Percentiles rank a stretch among this genome's conserved stretches.
phyloP scores from a whole-genome alignment of 2,888 invertebrate genomes.

The Eupeodes latifasciatus region DNA sequence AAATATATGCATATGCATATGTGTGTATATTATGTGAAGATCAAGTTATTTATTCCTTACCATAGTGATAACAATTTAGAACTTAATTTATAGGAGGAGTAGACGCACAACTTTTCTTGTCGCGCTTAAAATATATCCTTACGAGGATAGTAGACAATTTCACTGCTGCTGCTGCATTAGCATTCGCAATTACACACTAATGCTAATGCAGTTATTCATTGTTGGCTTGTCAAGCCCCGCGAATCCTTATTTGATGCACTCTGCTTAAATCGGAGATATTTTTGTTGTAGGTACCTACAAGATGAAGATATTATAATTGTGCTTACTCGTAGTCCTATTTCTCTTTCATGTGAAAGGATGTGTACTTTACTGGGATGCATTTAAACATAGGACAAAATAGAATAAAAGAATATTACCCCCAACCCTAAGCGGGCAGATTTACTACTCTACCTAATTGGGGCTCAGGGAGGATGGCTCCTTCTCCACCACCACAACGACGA shows the following conservation, averaged over 20 bases:
- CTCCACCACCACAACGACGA: background rate
- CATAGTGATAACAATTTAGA: conserved; percentile 42
- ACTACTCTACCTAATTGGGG: conserved; percentile 60
- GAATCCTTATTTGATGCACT: conserved; percentile 45
- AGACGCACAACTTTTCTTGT: conserved; percentile 58
- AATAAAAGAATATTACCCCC: conserved; percentile 51
- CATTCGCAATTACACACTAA: conserved; percentile 77
- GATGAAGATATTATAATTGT: conserved; percentile 16
- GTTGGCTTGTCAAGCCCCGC: conserved; percentile 45
- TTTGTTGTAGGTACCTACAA: conserved; percentile 5
- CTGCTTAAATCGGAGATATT: conserved; percentile 2
- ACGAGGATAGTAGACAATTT: conserved; percentile 45
- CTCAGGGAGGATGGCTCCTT: conserved; percentile 24
- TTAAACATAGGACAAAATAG: conserved; percentile 31
- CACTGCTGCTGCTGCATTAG: conserved; percentile 77
- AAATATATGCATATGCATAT: background rate
- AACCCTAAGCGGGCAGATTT: conserved; percentile 59
- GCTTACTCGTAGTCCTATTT: conserved; percentile 5
- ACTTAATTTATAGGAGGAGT: conserved; percentile 76
- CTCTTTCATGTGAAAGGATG: background rate
- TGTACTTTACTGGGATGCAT: background rate
- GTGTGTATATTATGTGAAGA: background rate
- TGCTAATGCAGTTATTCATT: conserved; percentile 76
- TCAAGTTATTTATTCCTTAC: background rate
- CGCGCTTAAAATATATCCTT: conserved; percentile 73